phyloP scores from a whole-genome alignment of 37 sponge, comb jelly and placozoan genomes.

The Geodia barretti region DNA sequence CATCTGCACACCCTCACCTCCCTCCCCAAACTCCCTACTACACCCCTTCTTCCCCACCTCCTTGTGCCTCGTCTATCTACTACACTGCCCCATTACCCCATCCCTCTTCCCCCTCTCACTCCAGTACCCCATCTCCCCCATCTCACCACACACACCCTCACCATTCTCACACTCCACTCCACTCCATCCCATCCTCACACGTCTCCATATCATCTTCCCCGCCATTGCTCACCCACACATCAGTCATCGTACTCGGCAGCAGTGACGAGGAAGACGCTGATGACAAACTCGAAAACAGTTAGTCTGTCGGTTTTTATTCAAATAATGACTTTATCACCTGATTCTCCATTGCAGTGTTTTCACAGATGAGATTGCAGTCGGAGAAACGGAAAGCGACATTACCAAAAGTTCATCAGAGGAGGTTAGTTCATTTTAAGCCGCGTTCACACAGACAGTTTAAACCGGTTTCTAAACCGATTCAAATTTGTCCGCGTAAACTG shows the following conservation, averaged over 20 bases:
- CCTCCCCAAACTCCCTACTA: no score
- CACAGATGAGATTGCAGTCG: conserved; percentile 19
- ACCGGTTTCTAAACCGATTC: no score
- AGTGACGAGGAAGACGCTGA: background rate
- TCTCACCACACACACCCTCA: background rate
- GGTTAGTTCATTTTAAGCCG: background rate
- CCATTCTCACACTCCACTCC: background rate
- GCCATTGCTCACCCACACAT: background rate
- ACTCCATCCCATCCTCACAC: background rate
- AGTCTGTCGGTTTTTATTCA: background rate
- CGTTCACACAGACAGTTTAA: no score
- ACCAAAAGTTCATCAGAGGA: background rate
- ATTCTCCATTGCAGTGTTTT: conserved; percentile 11
- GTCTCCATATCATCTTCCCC: background rate
- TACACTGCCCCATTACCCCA: no score
- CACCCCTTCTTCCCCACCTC: no score
- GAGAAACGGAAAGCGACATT: no score
- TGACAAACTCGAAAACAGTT: background rate
- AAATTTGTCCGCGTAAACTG: no score
- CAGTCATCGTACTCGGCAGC: background rate
- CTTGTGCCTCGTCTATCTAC: no score
- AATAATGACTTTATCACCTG: no score
- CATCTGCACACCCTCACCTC: no score
- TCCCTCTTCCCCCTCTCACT: no score
- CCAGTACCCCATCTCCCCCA: no score